Evolutionary conservation across 2,113 vertebrate genomes (phyloP).

Genomic region (Pygoscelis antarcticus): DNA sequence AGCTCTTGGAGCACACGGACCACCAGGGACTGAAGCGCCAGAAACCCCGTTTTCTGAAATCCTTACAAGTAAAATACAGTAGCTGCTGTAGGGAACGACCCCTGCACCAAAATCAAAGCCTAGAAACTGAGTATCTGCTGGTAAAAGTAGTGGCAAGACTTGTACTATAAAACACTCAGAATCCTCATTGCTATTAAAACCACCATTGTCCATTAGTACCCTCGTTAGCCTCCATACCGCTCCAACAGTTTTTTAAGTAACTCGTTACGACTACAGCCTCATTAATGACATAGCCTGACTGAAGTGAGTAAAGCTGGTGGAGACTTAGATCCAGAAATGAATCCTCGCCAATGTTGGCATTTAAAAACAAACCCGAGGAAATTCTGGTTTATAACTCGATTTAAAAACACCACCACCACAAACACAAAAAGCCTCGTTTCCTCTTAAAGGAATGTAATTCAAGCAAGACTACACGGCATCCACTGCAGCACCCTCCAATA

Average conservation of each 20-base stretch:
- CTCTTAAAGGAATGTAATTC: neutral
- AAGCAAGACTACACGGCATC: too few species aligned
- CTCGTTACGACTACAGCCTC: neutral
- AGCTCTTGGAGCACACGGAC: neutral
- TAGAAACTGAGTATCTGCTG: neutral
- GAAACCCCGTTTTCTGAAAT: neutral
- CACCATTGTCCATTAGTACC: neutral
- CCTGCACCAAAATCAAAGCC: neutral
- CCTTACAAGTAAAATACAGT: rapidly evolving
- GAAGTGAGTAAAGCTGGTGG: neutral
- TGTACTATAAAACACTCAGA: neutral
- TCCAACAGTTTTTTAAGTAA: neutral
- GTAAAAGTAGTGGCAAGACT: neutral
- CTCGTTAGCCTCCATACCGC: neutral
- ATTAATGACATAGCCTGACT: neutral
- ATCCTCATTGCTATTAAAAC: neutral
- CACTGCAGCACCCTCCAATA: neutral
- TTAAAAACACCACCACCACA: neutral
- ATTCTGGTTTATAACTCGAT: neutral
- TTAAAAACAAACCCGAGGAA: neutral
- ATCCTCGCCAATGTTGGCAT: rapidly evolving
- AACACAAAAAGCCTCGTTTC: neutral
- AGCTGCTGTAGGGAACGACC: rapidly evolving
- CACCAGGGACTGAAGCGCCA: neutral
- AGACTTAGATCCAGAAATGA: neutral